Evolutionary conservation across 2,113 vertebrate genomes (phyloP), one percentile per base, ranked within the genome.

Genomic region (Triplophysa rosa): DNA sequence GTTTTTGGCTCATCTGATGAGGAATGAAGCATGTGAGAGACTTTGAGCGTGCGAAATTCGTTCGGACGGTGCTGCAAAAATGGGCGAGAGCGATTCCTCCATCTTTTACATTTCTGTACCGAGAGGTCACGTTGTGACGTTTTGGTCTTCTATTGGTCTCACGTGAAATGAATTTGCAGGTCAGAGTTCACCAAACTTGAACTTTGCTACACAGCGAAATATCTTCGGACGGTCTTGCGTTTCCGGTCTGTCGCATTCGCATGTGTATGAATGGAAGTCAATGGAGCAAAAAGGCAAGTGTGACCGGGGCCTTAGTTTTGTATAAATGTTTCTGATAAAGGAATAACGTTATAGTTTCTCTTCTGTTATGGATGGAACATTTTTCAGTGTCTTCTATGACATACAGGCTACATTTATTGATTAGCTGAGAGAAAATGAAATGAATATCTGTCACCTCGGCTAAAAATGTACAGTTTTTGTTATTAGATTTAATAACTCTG

Each of bases 1-100:
- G 63, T 42, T 71, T 49, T 61, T 29, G 33, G 29, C 68, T 79
- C 67, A 71, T 79, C 58, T 52, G 52, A 47, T 47, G 26, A 21
- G 45, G 9, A 69, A 40, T 10, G 40, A 52, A 8, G 45, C 17
- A 69, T 33, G 54, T 40, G 65, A 59, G 47, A 78, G n/a, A 78
- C 19, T n/a, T 14, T 10, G 14, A 67, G 52, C 59, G 19, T 59
- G 76, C 19, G 17, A 17, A 54, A 79, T 49, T 56, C 33, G 29
- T 6, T 33, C 29, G 4, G 29, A 33, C 29, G 29, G 29, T 33
- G 29, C 29, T 6, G 29, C 29, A 33, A 33, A 33, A 33, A 33
- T 33, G 29, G 29, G 29, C 29, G 29, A 4, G 29, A 33, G 29
- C 29, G 29, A 33, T 33, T 5, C 4, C 4, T 33, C 29, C 29